These are phyloP conservation scores for Laticauda colubrina DNA, from an alignment of 2,113 vertebrate species.

Conservation along the genomic window DNA sequence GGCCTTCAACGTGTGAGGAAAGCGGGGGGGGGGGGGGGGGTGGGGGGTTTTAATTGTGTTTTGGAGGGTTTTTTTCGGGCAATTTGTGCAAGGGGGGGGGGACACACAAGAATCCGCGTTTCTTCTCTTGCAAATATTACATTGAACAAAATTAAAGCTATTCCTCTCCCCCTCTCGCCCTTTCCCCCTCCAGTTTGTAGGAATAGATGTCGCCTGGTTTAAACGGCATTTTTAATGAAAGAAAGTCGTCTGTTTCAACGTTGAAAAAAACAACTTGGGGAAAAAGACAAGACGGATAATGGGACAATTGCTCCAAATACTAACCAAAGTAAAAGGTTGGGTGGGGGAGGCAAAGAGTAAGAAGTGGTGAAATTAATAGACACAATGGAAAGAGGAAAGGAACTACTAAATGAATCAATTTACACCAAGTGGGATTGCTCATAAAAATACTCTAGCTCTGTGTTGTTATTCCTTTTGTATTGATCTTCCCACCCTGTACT, in stretches of 20 bases:
- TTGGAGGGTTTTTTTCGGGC: background rate
- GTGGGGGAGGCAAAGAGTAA: background rate
- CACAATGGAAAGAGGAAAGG: background rate
- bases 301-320: background rate
- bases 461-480: background rate
- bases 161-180: no score
- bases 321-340: background rate
- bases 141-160: background rate
- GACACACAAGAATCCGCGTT: background rate
- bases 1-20: background rate
- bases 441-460: background rate
- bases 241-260: background rate
- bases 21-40: background rate
- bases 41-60: background rate
- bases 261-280: background rate
- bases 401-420: background rate
- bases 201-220: background rate
- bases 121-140: background rate
- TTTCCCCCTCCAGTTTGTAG: background rate
- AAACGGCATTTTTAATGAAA: background rate
- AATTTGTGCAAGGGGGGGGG: background rate
- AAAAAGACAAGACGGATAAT: background rate
- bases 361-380: background rate
- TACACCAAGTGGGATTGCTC: background rate
- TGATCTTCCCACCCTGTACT: background rate